A percentile compares a stretch with the other conserved stretches of the same genome.
Conservation (phyloP, 2,888 invertebrate species). For the Ornithoptera alexandrae region DNA sequence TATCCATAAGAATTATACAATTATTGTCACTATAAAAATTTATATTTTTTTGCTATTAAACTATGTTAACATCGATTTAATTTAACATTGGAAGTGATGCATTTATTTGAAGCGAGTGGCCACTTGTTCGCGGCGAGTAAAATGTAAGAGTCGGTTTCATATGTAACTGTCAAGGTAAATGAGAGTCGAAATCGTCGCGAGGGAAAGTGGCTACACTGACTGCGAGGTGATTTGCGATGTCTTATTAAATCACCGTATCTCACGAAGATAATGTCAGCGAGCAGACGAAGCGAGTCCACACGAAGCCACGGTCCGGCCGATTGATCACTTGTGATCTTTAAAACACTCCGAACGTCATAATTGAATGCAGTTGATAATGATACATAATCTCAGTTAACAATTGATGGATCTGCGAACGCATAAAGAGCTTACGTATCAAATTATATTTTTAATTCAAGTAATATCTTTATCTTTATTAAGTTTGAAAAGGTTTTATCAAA, state of each 20-base stretch:
- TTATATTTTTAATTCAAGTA: neutral
- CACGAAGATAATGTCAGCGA: slow-evolving; percentile 13
- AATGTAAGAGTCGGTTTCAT: slow-evolving; percentile 14
- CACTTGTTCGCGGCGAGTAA: neutral
- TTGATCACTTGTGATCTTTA: slow-evolving; percentile 21
- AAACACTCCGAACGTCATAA: slow-evolving; percentile 34
- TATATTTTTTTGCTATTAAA: too few species aligned
- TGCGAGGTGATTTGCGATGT: slow-evolving; percentile 52
- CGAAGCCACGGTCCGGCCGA: neutral
- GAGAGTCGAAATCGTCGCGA: slow-evolving; percentile 27
- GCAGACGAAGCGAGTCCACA: slow-evolving; percentile 1
- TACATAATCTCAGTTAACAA: slow-evolving; percentile 5
- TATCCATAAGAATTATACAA: too few species aligned
- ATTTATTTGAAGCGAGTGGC: neutral
- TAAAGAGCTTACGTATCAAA: neutral
- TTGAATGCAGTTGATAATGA: slow-evolving; percentile 32
- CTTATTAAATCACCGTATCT: slow-evolving; percentile 39
- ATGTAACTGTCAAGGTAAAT: slow-evolving; percentile 30
- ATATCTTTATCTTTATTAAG: neutral
- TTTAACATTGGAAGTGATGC: neutral
- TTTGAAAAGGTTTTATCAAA: neutral
- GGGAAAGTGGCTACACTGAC: slow-evolving; percentile 48
- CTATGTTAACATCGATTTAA: neutral
- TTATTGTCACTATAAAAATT: too few species aligned
- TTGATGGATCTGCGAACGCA: neutral